A percentile compares a stretch with the other conserved stretches of the same genome.
These are phyloP conservation scores for Hetaerina americana DNA, from an alignment of 1,140 invertebrate species.

Conservation along the genomic window DNA sequence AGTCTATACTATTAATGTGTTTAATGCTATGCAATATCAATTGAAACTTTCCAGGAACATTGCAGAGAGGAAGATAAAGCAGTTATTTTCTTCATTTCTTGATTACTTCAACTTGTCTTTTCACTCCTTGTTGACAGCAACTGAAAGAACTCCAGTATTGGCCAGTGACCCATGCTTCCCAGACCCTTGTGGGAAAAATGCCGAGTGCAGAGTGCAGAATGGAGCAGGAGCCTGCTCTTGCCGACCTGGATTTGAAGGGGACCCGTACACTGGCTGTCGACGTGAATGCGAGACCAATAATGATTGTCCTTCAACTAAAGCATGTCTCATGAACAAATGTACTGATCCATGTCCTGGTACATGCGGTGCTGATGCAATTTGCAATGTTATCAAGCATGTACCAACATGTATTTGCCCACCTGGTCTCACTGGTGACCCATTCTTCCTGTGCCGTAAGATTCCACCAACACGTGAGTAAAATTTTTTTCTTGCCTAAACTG, in stretches of 20 bases:
- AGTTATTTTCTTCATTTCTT: too few relatives aligned
- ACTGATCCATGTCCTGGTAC: slow-evolving; percentile 60
- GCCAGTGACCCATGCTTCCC: slow-evolving; percentile 51
- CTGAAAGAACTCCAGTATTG: slow-evolving; percentile 26
- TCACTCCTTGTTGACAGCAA: slow-evolving; percentile 23
- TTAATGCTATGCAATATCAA: too few relatives aligned
- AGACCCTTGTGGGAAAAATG: slow-evolving; percentile 67
- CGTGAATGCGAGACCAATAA: slow-evolving; percentile 59
- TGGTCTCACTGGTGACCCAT: slow-evolving; percentile 64
- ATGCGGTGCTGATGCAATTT: slow-evolving; percentile 58
- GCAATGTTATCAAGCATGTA: slow-evolving; percentile 55
- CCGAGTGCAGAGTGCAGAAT: slow-evolving; percentile 60
- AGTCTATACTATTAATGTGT: too few relatives aligned
- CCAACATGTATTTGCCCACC: slow-evolving; percentile 59
- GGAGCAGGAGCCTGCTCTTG: slow-evolving; percentile 64
- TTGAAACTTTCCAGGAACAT: too few relatives aligned
- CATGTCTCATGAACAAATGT: slow-evolving; percentile 62
- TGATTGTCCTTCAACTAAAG: slow-evolving; percentile 52
- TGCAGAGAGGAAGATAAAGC: too few relatives aligned
- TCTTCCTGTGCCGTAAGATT: slow-evolving; percentile 41
- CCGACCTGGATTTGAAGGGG: slow-evolving; percentile 55
- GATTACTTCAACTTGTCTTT: too few relatives aligned
- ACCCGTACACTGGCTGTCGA: slow-evolving; percentile 61
- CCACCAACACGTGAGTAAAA: slow-evolving; percentile 19
- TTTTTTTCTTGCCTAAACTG: slow-evolving; percentile 21